These are phyloP conservation scores for Glossophaga mutica DNA, from an alignment of 2,797 vertebrate species.

Conservation along the genomic window DNA sequence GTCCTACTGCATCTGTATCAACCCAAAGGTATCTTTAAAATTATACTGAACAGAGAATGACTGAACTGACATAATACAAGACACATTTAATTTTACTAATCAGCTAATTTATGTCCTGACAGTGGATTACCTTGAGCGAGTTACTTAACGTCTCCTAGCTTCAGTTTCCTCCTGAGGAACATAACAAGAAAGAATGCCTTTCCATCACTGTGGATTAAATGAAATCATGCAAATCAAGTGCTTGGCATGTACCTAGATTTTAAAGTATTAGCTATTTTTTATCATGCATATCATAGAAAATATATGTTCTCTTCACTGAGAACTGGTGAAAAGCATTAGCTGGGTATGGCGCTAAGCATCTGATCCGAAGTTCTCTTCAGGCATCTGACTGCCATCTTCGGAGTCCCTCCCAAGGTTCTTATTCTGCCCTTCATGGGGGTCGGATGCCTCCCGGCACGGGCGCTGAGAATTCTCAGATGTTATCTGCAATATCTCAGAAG, in stretches of 20 bases:
- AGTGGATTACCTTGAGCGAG: neutral
- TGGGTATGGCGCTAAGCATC: neutral
- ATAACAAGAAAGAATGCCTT: neutral
- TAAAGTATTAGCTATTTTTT: neutral
- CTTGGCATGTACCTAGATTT: neutral
- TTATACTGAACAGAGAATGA: neutral
- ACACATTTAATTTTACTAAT: neutral
- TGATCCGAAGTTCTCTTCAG: neutral
- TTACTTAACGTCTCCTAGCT: neutral
- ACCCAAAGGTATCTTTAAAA: neutral
- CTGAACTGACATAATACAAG: neutral
- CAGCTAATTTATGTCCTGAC: neutral
- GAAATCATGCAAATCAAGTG: neutral
- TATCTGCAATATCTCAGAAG: constrained; percentile 36
- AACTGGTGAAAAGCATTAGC: neutral
- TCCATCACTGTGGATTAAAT: neutral
- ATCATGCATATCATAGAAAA: neutral
- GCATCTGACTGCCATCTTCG: neutral
- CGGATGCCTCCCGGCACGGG: neutral
- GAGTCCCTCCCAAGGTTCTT: neutral
- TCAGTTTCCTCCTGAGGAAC: neutral
- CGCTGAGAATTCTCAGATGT: constrained; percentile 4
- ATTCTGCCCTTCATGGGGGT: neutral
- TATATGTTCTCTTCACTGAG: neutral
- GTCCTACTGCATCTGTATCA: neutral